Evolutionary conservation across 2,888 invertebrate species (phyloP).

Genomic region (Philhelius pedissequus): DNA sequence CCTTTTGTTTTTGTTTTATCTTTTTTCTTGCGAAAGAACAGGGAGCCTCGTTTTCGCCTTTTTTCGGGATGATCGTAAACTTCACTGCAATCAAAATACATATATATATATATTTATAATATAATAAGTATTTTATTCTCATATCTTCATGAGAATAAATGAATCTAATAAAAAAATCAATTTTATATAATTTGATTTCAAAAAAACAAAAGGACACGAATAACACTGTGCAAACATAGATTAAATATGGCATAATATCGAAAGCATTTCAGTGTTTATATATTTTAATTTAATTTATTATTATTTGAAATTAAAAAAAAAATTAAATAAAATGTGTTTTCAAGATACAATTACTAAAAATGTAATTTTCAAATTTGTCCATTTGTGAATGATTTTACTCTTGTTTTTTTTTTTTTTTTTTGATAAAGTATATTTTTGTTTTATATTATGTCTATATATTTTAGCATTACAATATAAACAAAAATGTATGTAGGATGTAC

Average conservation of each 20-base stretch:
- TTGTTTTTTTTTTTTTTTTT: neutral
- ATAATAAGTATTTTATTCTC: neutral
- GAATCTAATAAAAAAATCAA: neutral
- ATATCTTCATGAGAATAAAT: neutral
- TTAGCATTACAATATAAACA: conserved; percentile 36
- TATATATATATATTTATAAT: neutral
- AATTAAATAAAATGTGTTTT: neutral
- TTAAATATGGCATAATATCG: conserved; percentile 39
- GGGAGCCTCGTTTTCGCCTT: conserved; percentile 90
- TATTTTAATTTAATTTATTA: neutral
- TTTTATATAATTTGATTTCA: conserved; percentile 3
- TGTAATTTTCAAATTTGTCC: neutral
- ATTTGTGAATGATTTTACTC: conserved; percentile 18
- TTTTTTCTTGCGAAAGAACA: conserved; percentile 95
- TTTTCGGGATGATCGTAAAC: conserved; percentile 88
- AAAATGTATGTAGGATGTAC: no score
- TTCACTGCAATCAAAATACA: conserved; percentile 71
- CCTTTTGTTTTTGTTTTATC: conserved; percentile 80
- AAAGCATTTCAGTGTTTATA: conserved; percentile 62
- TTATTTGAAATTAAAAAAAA: neutral
- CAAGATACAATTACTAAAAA: neutral
- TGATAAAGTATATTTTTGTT: neutral
- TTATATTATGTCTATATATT: neutral
- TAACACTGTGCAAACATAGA: conserved; percentile 62
- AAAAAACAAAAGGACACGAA: conserved; percentile 54